Evolutionary conservation across 2,113 vertebrate species (phyloP).

Genomic region (Trogon melanurus): DNA sequence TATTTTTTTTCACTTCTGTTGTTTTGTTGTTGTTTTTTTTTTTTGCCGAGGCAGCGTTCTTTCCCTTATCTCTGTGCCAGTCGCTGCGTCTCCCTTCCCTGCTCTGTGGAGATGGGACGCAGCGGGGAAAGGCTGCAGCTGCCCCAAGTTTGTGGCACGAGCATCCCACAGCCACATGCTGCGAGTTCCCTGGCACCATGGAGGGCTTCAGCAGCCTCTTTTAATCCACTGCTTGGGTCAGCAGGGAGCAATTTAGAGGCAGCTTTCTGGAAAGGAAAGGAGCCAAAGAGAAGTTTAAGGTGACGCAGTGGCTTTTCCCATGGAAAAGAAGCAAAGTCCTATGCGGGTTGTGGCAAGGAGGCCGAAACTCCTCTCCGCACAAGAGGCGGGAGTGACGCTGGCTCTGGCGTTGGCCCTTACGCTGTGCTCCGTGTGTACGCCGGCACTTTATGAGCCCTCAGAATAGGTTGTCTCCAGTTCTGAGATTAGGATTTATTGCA

Average conservation of each 20-base stretch:
- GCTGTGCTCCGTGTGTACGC: fast-evolving
- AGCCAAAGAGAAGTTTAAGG: background rate
- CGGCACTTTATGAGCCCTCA: background rate
- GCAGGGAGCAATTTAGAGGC: background rate
- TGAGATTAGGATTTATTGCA: background rate
- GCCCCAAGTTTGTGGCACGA: background rate
- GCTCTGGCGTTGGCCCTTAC: background rate
- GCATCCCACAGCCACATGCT: background rate
- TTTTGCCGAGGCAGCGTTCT: background rate
- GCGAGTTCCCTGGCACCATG: fast-evolving
- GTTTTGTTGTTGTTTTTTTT: background rate
- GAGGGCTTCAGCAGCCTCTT: background rate
- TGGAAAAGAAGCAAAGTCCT: background rate
- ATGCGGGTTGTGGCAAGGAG: fast-evolving
- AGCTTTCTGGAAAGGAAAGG: background rate
- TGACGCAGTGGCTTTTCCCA: background rate
- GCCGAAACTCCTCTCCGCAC: background rate
- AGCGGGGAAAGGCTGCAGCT: fast-evolving
- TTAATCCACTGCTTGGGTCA: background rate
- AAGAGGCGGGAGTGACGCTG: background rate
- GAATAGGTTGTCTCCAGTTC: background rate
- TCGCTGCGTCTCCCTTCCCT: background rate
- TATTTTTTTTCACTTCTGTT: too few relatives aligned
- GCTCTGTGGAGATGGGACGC: fast-evolving
- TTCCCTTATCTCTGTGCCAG: background rate